Evolutionary conservation across 2,113 vertebrate genomes (phyloP).

Genomic region (Plectropomus leopardus): DNA sequence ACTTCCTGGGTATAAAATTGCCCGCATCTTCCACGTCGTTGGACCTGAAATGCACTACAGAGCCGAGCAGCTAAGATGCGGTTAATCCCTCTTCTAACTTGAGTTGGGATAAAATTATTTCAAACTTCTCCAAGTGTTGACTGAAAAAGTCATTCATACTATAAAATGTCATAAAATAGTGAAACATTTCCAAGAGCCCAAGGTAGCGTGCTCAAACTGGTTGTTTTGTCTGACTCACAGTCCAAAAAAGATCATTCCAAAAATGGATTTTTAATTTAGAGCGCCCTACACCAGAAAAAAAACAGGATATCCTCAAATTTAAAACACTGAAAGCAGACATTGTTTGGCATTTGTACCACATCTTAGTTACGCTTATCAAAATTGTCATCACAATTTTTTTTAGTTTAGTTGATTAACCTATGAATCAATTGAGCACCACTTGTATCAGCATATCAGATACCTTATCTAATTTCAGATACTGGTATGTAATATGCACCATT

Average conservation of each 20-base stretch:
- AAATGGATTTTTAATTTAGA: not conserved
- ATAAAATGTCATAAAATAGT: not conserved
- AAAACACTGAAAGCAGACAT: not conserved
- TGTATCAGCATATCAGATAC: not conserved
- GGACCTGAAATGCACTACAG: not conserved
- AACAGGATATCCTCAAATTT: not conserved
- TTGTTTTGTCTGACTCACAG: not conserved
- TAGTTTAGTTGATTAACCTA: not conserved
- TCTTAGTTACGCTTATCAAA: not conserved
- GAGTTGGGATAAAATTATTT: no score
- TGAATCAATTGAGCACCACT: not conserved
- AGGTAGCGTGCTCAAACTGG: not conserved
- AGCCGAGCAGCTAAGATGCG: no score
- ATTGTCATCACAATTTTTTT: not conserved
- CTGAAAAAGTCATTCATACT: not conserved
- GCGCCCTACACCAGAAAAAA: not conserved
- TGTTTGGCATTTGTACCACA: not conserved
- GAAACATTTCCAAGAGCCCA: not conserved
- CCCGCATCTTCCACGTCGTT: no score
- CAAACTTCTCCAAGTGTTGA: accelerated
- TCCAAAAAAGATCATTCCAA: not conserved
- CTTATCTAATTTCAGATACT: not conserved
- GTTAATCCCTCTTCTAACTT: no score
- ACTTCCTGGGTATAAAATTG: no score
- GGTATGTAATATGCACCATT: not conserved